Conservation (phyloP, 2,113 vertebrate species). For the Siniperca chuatsi region DNA sequence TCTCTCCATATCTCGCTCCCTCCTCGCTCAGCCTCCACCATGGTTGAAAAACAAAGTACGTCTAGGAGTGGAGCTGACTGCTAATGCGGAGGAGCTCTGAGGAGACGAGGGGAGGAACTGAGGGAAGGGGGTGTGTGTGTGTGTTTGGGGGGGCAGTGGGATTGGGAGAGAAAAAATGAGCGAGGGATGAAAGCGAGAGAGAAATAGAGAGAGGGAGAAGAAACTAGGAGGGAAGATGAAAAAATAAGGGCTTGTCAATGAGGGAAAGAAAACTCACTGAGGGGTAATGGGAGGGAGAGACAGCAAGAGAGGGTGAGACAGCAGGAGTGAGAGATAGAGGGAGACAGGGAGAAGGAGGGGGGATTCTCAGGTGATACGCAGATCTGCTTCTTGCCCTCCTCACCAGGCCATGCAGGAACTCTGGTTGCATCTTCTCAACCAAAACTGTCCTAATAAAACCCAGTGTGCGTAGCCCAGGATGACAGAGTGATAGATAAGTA, state of each 20-base stretch:
- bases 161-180: conserved; percentile 68
- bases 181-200: conserved; percentile 61
- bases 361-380: conserved; percentile 52
- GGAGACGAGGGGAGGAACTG: conserved; percentile 54
- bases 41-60: conserved; percentile 83
- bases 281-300: conserved; percentile 43
- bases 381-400: conserved; percentile 55
- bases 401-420: conserved; percentile 62
- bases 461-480: conserved; percentile 54
- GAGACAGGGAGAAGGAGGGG: neutral
- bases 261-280: conserved; percentile 50
- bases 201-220: conserved; percentile 23
- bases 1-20: conserved; percentile 37
- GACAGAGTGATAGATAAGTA: conserved; percentile 69
- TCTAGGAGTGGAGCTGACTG: conserved; percentile 82
- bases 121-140: neutral
- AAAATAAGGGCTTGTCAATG: conserved; percentile 63
- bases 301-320: conserved; percentile 18
- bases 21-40: conserved; percentile 70
- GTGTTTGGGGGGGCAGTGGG: conserved; percentile 35
- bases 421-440: conserved; percentile 63
- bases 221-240: conserved; percentile 53
- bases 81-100: conserved; percentile 79
- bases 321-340: conserved; percentile 23
- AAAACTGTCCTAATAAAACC: conserved; percentile 73